Evolutionary conservation across 2,113 vertebrate species (phyloP).

Genomic region (Nycticryphes semicollaris): DNA sequence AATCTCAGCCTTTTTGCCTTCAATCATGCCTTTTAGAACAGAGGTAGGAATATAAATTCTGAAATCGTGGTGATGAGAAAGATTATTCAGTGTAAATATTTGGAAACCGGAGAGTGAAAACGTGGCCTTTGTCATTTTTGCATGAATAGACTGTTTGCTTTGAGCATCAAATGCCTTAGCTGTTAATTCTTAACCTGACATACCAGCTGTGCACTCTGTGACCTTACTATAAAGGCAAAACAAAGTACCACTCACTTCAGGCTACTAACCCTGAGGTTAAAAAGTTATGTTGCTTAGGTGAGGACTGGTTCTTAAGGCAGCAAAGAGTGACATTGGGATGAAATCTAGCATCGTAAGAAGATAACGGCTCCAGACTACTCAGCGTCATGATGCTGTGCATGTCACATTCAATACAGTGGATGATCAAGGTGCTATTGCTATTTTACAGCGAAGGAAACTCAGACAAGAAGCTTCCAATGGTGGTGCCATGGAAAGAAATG

Average conservation of each 20-base stretch:
- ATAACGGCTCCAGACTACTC: not conserved
- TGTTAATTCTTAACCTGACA: conserved; percentile 28
- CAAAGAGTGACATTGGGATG: not conserved
- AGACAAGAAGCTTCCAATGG: not conserved
- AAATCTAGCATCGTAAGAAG: not conserved
- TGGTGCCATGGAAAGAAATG: not conserved
- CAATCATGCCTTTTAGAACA: not conserved
- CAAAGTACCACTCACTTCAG: not conserved
- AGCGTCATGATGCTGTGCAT: not conserved
- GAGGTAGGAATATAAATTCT: not conserved
- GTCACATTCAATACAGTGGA: not conserved
- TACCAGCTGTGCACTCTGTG: not conserved
- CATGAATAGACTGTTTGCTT: not conserved
- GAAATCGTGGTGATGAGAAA: not conserved
- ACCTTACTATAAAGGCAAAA: conserved; percentile 20
- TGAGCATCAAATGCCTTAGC: conserved; percentile 4
- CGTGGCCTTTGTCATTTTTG: not conserved
- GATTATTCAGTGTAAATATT: not conserved
- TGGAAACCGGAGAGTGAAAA: not conserved
- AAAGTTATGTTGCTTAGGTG: not conserved
- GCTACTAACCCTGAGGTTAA: not conserved
- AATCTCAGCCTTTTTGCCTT: not conserved
- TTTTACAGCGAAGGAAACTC: not conserved
- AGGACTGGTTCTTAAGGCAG: not conserved
- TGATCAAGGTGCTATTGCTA: not conserved